Evolutionary conservation across 2,113 vertebrate genomes (phyloP).

Genomic region (Agelaius tricolor): DNA sequence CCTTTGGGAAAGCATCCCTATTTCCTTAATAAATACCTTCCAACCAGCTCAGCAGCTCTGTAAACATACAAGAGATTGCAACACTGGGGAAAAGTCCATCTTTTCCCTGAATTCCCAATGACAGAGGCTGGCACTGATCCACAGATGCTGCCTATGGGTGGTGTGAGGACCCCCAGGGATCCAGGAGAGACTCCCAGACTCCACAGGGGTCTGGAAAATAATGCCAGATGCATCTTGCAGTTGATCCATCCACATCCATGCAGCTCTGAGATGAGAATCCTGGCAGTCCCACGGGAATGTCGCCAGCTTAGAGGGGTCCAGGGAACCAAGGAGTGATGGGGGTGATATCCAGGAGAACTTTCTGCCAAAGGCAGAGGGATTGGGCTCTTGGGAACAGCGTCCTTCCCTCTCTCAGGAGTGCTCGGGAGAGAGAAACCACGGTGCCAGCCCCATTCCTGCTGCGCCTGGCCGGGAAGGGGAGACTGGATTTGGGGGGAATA

Average conservation of each 20-base stretch:
- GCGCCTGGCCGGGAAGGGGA: not conserved
- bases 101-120: constrained; percentile 40
- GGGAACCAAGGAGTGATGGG: not conserved
- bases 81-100: constrained; percentile 20
- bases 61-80: constrained; percentile 67
- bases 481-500: constrained; percentile 32
- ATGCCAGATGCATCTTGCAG: not conserved
- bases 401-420: constrained; percentile 35
- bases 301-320: not conserved
- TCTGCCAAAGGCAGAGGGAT: not conserved
- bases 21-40: constrained; percentile 48
- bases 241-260: not conserved
- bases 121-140: not conserved
- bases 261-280: constrained; percentile 25
- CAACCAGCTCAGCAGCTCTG: constrained; percentile 58
- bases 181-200: not conserved
- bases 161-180: not conserved
- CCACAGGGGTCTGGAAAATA: not conserved
- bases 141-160: not conserved
- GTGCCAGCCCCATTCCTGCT: constrained; percentile 17
- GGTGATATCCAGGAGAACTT: not conserved
- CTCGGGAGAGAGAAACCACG: not conserved
- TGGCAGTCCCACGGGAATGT: not conserved
- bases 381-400: not conserved
- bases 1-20: not conserved